Evolutionary conservation across 1,140 invertebrate species (phyloP).

Genomic region (Temnothorax longispinosus): DNA sequence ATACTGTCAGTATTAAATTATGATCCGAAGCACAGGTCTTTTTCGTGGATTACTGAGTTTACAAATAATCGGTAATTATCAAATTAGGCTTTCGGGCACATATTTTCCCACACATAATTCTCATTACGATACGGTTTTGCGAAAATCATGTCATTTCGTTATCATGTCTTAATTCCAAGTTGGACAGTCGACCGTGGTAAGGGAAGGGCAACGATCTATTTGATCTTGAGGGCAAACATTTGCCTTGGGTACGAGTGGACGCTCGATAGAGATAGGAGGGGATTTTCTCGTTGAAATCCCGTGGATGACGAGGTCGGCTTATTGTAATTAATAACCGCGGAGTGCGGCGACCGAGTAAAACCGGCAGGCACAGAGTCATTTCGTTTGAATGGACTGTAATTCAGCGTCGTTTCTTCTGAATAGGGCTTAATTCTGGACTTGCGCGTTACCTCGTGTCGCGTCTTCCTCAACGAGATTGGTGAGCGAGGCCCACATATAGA

Average conservation of each 20-base stretch:
- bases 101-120: not conserved
- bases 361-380: slow-evolving; percentile 66
- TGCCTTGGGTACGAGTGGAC: slow-evolving; percentile 64
- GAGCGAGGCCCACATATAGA: slow-evolving; percentile 29
- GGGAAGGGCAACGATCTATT: slow-evolving; percentile 78
- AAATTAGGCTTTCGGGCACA: not conserved
- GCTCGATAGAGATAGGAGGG: slow-evolving; percentile 36
- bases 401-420: slow-evolving; percentile 81
- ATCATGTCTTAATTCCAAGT: slow-evolving; percentile 4
- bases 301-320: slow-evolving; percentile 65
- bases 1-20: not conserved
- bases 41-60: not conserved
- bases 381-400: slow-evolving; percentile 81
- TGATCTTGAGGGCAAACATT: slow-evolving; percentile 78
- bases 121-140: not conserved
- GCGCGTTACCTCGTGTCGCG: slow-evolving; percentile 69
- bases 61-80: not conserved
- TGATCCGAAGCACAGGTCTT: not conserved
- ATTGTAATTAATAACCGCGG: slow-evolving; percentile 81
- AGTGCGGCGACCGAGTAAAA: slow-evolving; percentile 57
- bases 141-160: slow-evolving; percentile 5
- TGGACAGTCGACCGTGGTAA: not conserved
- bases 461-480: slow-evolving; percentile 47
- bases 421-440: slow-evolving; percentile 80
- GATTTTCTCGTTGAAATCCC: slow-evolving; percentile 4